Base-by-base conservation (phyloP, 2,797 vertebrate species). In the Gymnocypris eckloni region DNA sequence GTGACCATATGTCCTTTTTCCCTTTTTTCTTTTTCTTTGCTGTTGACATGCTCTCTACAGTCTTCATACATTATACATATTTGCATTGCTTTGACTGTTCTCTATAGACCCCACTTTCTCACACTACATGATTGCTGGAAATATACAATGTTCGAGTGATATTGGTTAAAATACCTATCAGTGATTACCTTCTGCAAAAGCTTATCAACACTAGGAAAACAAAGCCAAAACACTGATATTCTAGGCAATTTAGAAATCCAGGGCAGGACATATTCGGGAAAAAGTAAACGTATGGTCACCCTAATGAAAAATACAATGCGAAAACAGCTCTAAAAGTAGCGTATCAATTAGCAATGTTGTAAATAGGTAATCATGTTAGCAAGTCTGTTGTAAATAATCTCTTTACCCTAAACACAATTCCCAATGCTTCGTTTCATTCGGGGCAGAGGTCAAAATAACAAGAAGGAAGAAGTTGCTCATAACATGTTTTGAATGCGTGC, bases 401-500 rank as follows among this genome's bases (percentile, higher is more conserved):
- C 18, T 13, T 43, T 59, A 71, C 37, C 15, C 1, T n/a, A 71
- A 59, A 45, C 33, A 18, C 82, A 54, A 43, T 54, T 78, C 48
- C 56, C 45, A 77, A 52, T 39, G 72, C 48, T 77, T 12, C 2
- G 0, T 71, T 71, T 18, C 4, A 48, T 70, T 59, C 13, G 8
- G 48, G 16, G 76, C 66, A 56, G 66, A 85, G 66, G 50, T 59
- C 25, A 54, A 79, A 20, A 79, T n/a, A 72, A 59, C n/a, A 79
- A 79, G 37, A 56, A 61, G 22, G 33, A 73, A 73, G 7, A 54
- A 52, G 72, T 77, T 66, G 33, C 59, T 83, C 71, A 48, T 48
- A 70, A 72, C 77, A 61, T 80, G 77, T 79, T 79, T 80, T 52
- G 41, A 78, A 69, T 72, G 37, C 12, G 50, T 79, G 18, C 52